Percentiles rank a stretch among this genome's conserved stretches.
Evolutionary conservation across 35 echinoderm and acorn worm species (phyloP).

Genomic region (Eucidaris tribuloides): DNA sequence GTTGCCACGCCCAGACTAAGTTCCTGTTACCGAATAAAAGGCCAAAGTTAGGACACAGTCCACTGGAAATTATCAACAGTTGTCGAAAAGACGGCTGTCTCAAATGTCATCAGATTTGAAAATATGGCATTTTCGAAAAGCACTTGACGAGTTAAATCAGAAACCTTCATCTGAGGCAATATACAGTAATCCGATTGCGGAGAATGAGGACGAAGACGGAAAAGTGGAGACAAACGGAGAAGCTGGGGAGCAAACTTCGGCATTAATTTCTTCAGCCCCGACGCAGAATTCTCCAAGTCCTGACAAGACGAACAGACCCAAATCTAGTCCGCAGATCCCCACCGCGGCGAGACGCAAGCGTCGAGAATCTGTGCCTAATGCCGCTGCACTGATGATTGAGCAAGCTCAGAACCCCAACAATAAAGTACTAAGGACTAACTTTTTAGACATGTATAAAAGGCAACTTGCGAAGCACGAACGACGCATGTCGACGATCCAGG

Average conservation of each 20-base stretch:
- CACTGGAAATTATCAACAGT: slow-evolving; percentile 30
- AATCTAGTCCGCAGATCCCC: not conserved
- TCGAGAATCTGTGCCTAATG: slow-evolving; percentile 26
- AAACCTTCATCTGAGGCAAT: too few species aligned
- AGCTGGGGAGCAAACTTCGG: too few species aligned
- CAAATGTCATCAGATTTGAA: slow-evolving; percentile 56
- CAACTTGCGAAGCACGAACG: slow-evolving; percentile 58
- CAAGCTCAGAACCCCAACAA: slow-evolving; percentile 20
- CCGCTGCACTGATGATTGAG: slow-evolving; percentile 20
- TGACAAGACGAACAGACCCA: too few species aligned
- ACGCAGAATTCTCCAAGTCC: too few species aligned
- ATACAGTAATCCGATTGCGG: too few species aligned
- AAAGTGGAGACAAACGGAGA: too few species aligned
- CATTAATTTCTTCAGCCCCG: too few species aligned
- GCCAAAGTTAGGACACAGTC: slow-evolving; percentile 16
- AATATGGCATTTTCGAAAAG: slow-evolving; percentile 49
- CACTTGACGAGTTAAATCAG: too few species aligned
- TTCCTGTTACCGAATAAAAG: slow-evolving; percentile 69
- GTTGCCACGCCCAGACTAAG: slow-evolving; percentile 57
- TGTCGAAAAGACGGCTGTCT: slow-evolving; percentile 61
- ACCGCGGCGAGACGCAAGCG: not conserved
- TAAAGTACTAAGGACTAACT: slow-evolving; percentile 72
- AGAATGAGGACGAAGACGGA: too few species aligned
- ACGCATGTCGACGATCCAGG: slow-evolving; percentile 41
- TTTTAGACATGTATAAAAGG: slow-evolving; percentile 58